Evolutionary conservation across 1,140 invertebrate species (phyloP), one percentile per base, ranked within the genome.

Genomic region (Chionoecetes opilio): DNA sequence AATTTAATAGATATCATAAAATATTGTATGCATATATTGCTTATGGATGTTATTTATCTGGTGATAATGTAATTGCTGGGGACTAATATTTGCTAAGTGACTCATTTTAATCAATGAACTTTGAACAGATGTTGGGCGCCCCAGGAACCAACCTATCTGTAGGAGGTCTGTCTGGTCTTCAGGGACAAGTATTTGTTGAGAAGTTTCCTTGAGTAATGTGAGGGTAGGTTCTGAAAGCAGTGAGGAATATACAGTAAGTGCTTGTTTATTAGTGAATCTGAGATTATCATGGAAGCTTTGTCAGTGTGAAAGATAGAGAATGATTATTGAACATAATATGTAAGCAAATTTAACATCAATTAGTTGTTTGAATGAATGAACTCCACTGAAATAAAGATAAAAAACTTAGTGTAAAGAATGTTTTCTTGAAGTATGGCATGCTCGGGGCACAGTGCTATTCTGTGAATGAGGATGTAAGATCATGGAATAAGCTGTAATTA

Each of bases 131-230:
- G 21, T 17, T n/a, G 26, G n/a, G 63, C 21, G 6, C 21, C 3
- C 37, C 11, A 29, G 31, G 82, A 85, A 93, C 92, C 92, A 85
- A 93, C 92, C 92, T 93, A 93, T 82, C 92, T 93, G 92, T 87
- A 93, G 92, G 85, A 35, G 41, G 92, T 93, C 92, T 93, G 92
- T 46, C 84, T 93, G 31, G 82, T 87, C n/a, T 87, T 93, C 92
- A 0, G 82, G 92, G 53, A 93, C 84, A 85, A 85, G 85, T 53
- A 85, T 85, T 93, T 93, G 75, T 87, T 87, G n/a, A 21, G 82
- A 17, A 41, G 82, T 93, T 93, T 93, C 92, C 84, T 11, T 93
- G 92, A 93, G 92, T 41, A 87, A 53, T 87, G 92, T 93, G 82
- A 86, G 82, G 46, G 92, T 35, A 46, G 82, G 38, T 93, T 93